phyloP scores from a whole-genome alignment of 2,888 invertebrate species.

The Acrobasis repandana region DNA sequence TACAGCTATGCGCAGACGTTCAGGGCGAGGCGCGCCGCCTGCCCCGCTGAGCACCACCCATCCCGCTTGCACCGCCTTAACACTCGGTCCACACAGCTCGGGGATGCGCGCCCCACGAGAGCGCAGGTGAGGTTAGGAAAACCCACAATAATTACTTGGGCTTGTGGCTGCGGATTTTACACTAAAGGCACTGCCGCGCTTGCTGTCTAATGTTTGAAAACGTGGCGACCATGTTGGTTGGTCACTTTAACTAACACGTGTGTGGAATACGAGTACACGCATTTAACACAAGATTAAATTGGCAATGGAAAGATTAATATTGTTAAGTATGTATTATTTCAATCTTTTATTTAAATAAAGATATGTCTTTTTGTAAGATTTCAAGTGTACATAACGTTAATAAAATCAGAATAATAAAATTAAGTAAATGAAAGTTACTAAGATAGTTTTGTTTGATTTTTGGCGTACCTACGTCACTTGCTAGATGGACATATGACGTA shows the following conservation, averaged over 20 bases:
- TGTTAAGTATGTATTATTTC: too few relatives aligned
- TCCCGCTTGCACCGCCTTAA: slow-evolving; percentile 62
- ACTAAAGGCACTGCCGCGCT: slow-evolving; percentile 17
- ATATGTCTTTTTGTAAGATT: too few relatives aligned
- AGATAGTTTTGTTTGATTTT: too few relatives aligned
- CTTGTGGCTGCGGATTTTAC: slow-evolving; percentile 18
- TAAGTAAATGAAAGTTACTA: too few relatives aligned
- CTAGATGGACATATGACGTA: too few relatives aligned
- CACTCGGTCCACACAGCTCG: slow-evolving; percentile 70
- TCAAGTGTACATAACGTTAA: too few relatives aligned
- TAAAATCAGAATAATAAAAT: too few relatives aligned
- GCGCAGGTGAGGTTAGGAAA: slow-evolving; percentile 78
- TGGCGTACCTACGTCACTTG: too few relatives aligned
- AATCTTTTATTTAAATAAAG: too few relatives aligned
- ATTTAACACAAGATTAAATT: neutral
- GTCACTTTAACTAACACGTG: neutral
- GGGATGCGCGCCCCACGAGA: slow-evolving; percentile 63
- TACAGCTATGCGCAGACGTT: slow-evolving; percentile 55
- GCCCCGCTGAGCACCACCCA: slow-evolving; percentile 40
- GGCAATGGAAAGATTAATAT: neutral
- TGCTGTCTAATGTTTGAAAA: slow-evolving; percentile 3
- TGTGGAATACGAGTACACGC: neutral
- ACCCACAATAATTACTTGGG: slow-evolving; percentile 35
- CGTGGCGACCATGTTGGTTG: neutral
- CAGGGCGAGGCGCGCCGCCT: slow-evolving; percentile 47